Percentiles rank a stretch among this genome's conserved stretches.
These are phyloP conservation scores for Labia minor DNA, from an alignment of 2,888 invertebrate species.

Conservation along the genomic window DNA sequence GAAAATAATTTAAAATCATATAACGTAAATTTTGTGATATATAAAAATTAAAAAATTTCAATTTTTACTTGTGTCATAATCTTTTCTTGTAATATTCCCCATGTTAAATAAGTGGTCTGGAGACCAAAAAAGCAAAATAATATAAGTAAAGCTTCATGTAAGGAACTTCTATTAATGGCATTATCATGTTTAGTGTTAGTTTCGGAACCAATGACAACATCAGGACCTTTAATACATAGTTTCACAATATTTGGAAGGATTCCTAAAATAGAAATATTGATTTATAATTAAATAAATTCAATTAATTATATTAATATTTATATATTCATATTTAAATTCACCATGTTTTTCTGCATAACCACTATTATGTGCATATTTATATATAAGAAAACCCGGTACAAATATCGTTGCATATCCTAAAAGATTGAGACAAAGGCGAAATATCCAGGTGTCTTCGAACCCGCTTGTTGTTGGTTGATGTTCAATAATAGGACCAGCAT, in stretches of 20 bases:
- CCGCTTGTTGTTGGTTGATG: conserved; percentile 35
- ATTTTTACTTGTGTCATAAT: conserved; percentile 76
- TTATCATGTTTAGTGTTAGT: conserved; percentile 14
- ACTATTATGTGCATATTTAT: conserved; percentile 64
- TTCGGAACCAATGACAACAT: conserved; percentile 21
- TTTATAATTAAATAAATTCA: conserved; percentile 16
- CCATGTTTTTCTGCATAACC: conserved; percentile 72
- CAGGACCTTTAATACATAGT: conserved; percentile 43
- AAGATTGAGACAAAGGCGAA: conserved; percentile 66
- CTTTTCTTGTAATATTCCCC: conserved; percentile 96
- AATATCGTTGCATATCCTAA: conserved; percentile 82
- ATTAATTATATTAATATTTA: neutral
- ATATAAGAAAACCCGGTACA: conserved; percentile 71
- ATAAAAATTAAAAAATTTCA: too few relatives aligned
- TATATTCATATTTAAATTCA: conserved; percentile 31
- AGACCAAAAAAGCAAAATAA: conserved; percentile 76
- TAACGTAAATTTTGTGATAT: too few relatives aligned
- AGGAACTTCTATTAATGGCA: conserved; percentile 39
- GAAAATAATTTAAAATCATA: conserved; percentile 24
- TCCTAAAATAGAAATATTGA: conserved; percentile 28
- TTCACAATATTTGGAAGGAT: conserved; percentile 39
- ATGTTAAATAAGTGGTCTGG: conserved; percentile 82
- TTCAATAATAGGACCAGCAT: conserved; percentile 28
- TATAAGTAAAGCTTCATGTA: conserved; percentile 50
- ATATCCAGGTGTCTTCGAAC: conserved; percentile 56